Base-by-base conservation (phyloP, 2,888 invertebrate species). In the Omphaloscelis lunosa region DNA sequence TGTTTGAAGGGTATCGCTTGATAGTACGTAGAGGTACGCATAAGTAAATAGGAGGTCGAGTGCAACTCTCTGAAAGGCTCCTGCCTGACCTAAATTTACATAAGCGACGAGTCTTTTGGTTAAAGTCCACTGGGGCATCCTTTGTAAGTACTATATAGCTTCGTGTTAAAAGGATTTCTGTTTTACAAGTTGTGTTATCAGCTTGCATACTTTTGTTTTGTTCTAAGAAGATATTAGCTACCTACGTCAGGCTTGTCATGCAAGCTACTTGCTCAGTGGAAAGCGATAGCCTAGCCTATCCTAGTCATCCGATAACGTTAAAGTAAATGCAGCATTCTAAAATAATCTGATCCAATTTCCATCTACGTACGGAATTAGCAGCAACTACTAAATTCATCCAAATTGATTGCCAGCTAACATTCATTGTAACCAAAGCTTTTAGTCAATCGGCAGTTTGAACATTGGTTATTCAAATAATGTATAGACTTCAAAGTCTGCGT, bases 1-100 rank as follows among this genome's bases (percentile, higher is more conserved):
- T 29, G 17, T 27, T 51, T 23, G 12, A 39, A 56, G 53, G 5
- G 29, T 78, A 48, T 58, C 23, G 23, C 34, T 34, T 62, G 27
- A 56, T 48, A 56, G 39, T 17, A 58, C 51, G 23, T 9, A 45
- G 41, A 20, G 41, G 8, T 34, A 51, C 68, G 77, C 62, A 23
- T 81, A 62, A 17, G 81, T 61, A 79, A 62, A 66, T 39, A 45
- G 29, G n/a, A 23, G 15, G 48, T 34, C 17, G 56, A 62, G 56
- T 82, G 75, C 67, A 82, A 27, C 15, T 58, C 48, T 27, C 76
- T 77, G 12, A 77, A 56, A 77, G 5, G 51, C 23, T 41, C 20
- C 20, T 29, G 48, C 1, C 11, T 39, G 59, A 62, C 82, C 75
- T 61, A 45, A 82, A 79, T 82, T 62, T 75, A 41, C 56, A 23